Base-by-base conservation (phyloP, 2,888 invertebrate species). In the Chrysotoxum bicinctum region DNA sequence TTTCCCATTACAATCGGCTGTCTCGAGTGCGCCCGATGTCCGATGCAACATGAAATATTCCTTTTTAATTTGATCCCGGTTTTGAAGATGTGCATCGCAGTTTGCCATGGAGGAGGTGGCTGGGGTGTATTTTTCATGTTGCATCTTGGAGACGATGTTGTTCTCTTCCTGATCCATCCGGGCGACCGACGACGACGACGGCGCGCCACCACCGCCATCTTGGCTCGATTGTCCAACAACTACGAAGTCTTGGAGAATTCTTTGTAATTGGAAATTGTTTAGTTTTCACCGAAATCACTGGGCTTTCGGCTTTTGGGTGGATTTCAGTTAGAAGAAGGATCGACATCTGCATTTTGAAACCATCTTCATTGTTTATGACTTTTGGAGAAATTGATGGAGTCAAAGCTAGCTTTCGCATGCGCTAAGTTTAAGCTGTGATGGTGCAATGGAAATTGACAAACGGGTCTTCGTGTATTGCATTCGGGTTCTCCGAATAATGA, bases 51-150 rank as follows among this genome's bases (percentile, higher is more conserved):
- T 85, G 85, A 85, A 77, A 85, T 81, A 85, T 81, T 85, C 69
- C 73, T 77, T 85, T 85, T 85, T 85, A 85, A 85, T 85, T 85
- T 81, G 85, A 81, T 85, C 73, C 81, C 69, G 69, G 62, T 66
- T 66, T 35, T 35, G 66, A 50, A 54, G 48, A 16, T 21, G 48
- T 32, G 23, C 30, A 56, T 21, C 50, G 50, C 35, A 62, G 19
- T 21, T 56, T 16, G 30, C 16, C 32, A 19, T 23, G 10, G 9
- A 58, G 45, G 37, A 8, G 66, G 21, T 19, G 35, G 40, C 26
- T 16, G 26, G 37, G 58, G 16, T 35, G 32, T 19, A 19, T 32
- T 56, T 32, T 58, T 23, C 23, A 37, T 40, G 54, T 54, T 54
- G 37, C 54, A 32, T 62, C 74, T 70, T 56, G 19, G 50, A 48